Percentiles rank a stretch among this genome's conserved stretches.
These are phyloP conservation scores for Tylochromis polylepis DNA, from an alignment of 2,113 vertebrate species.

Conservation along the genomic window DNA sequence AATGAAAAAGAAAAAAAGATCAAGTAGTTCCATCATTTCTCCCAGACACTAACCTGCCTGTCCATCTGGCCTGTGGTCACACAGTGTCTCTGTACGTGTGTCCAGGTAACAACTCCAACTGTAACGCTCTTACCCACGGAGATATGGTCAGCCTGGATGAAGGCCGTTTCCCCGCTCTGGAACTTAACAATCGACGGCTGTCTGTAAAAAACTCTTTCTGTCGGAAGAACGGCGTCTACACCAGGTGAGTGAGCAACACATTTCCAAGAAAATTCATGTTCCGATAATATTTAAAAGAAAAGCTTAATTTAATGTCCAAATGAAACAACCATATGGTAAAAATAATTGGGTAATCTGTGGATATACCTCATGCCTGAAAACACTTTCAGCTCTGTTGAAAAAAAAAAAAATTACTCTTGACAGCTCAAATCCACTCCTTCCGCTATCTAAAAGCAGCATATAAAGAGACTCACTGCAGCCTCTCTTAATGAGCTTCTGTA, in stretches of 20 bases:
- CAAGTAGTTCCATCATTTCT: neutral
- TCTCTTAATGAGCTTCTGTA: constrained; percentile 15
- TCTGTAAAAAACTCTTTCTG: constrained; percentile 98
- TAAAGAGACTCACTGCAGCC: neutral
- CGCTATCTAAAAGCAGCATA: neutral
- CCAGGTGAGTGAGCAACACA: constrained; percentile 74
- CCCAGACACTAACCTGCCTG: constrained; percentile 23
- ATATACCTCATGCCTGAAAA: neutral
- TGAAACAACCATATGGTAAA: neutral
- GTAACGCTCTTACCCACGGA: constrained; percentile 83
- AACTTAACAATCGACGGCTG: constrained; percentile 93
- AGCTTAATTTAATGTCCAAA: neutral
- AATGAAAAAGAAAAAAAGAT: neutral
- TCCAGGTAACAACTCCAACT: constrained; percentile 85
- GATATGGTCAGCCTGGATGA: constrained; percentile 97
- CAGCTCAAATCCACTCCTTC: neutral
- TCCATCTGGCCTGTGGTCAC: constrained; percentile 59
- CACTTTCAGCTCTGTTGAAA: neutral
- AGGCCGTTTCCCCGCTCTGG: constrained; percentile 90
- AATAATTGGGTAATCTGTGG: neutral
- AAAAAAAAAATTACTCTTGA: neutral
- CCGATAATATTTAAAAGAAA: neutral
- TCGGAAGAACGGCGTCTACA: constrained; percentile 93
- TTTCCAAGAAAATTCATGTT: neutral
- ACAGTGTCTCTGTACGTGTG: constrained; percentile 59